phyloP scores from a whole-genome alignment of 2,888 invertebrate genomes.

The Meandrusa payeni region DNA sequence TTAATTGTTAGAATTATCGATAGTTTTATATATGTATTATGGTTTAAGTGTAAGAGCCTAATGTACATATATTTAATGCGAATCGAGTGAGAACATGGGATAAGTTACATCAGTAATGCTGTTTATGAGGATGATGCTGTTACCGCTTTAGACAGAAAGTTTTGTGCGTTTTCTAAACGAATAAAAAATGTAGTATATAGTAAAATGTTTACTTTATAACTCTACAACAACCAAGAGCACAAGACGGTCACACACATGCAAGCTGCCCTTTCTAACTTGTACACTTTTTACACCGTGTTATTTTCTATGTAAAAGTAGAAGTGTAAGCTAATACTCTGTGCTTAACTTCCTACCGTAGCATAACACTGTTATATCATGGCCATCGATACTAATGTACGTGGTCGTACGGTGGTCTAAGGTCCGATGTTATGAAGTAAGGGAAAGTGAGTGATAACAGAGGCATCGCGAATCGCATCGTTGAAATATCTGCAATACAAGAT shows the following conservation, averaged over 20 bases:
- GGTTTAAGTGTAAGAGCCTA: too few species aligned
- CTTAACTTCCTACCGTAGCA: constrained; percentile 28
- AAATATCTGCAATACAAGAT: constrained; percentile 74
- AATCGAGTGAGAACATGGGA: too few species aligned
- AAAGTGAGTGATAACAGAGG: constrained; percentile 53
- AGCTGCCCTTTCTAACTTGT: constrained; percentile 37
- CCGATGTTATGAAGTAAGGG: constrained; percentile 50
- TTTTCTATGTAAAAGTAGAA: constrained; percentile 26
- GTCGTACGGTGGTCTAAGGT: constrained; percentile 49
- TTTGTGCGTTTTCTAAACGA: too few species aligned
- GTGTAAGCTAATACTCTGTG: constrained; percentile 33
- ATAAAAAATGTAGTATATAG: too few species aligned
- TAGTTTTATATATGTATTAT: too few species aligned
- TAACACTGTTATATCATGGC: constrained; percentile 45
- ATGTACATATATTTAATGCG: not conserved
- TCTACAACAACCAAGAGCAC: constrained; percentile 38
- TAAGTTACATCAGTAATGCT: too few species aligned
- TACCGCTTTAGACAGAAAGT: too few species aligned
- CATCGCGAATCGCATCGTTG: constrained; percentile 55
- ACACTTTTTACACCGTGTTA: constrained; percentile 24
- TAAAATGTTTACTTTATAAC: constrained; percentile 3
- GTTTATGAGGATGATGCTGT: too few species aligned
- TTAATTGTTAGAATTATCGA: too few species aligned
- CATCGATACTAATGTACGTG: constrained; percentile 58
- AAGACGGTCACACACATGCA: constrained; percentile 65